phyloP scores from a whole-genome alignment of 2,888 invertebrate species.

The Lamellibrachia columna region DNA sequence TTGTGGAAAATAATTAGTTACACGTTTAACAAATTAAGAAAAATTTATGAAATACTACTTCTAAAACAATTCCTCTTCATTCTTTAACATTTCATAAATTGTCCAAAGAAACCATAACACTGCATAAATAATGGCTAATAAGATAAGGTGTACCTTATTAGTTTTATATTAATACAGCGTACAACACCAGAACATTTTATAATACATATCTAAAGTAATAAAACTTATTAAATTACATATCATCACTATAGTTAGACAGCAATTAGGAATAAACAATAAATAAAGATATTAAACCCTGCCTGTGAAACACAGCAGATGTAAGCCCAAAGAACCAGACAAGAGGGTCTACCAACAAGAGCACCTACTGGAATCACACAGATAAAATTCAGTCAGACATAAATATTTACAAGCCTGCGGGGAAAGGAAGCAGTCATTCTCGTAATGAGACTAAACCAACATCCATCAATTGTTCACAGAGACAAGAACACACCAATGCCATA shows the following conservation, averaged over 20 bases:
- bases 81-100: background rate
- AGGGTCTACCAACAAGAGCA: background rate
- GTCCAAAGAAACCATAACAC: too few relatives aligned
- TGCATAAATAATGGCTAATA: background rate
- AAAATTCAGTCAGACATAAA: background rate
- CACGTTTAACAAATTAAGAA: background rate
- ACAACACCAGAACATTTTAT: background rate
- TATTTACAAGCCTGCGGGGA: background rate
- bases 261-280: background rate
- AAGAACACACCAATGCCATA: background rate
- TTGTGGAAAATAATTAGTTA: background rate
- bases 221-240: background rate
- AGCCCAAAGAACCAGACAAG: background rate
- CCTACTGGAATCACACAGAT: background rate
- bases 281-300: constrained; percentile 1
- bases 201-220: background rate
- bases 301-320: background rate
- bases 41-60: background rate
- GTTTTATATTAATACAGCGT: background rate
- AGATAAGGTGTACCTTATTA: background rate
- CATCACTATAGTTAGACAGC: background rate
- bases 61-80: background rate
- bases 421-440: background rate
- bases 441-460: constrained; percentile 16
- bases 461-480: background rate